Evolutionary conservation across 2,888 invertebrate genomes (phyloP).

Genomic region (Synergus gifuensis): DNA sequence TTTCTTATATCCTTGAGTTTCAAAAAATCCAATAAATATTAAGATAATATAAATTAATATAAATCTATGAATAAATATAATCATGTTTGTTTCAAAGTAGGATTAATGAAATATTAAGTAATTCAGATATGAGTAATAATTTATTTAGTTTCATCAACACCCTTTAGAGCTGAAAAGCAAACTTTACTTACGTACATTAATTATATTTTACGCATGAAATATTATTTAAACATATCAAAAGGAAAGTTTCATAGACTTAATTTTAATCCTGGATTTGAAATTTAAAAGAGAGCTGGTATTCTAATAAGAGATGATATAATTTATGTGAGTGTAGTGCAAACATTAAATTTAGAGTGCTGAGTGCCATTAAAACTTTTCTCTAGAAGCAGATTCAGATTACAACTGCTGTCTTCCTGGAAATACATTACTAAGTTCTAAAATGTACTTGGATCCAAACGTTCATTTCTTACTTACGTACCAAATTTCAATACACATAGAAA

Average conservation of each 20-base stretch:
- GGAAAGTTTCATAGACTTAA: neutral
- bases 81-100: too few relatives aligned
- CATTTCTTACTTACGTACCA: neutral
- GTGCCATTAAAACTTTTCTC: neutral
- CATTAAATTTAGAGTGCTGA: neutral
- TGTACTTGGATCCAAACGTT: neutral
- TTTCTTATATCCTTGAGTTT: neutral
- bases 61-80: too few relatives aligned
- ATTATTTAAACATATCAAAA: neutral
- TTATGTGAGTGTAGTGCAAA: neutral
- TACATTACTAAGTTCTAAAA: neutral
- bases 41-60: neutral
- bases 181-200: too few relatives aligned
- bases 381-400: neutral
- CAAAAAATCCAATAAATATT: neutral
- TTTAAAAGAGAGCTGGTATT: neutral
- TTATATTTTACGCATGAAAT: neutral
- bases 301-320: neutral
- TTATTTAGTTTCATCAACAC: too few relatives aligned
- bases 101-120: too few relatives aligned
- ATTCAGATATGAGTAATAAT: too few relatives aligned
- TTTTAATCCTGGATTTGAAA: neutral
- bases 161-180: too few relatives aligned
- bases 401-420: neutral
- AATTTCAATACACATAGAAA: neutral